Percentiles rank a stretch among this genome's conserved stretches.
Conservation (phyloP, 2,797 vertebrate genomes). For the Microcaecilia unicolor region DNA sequence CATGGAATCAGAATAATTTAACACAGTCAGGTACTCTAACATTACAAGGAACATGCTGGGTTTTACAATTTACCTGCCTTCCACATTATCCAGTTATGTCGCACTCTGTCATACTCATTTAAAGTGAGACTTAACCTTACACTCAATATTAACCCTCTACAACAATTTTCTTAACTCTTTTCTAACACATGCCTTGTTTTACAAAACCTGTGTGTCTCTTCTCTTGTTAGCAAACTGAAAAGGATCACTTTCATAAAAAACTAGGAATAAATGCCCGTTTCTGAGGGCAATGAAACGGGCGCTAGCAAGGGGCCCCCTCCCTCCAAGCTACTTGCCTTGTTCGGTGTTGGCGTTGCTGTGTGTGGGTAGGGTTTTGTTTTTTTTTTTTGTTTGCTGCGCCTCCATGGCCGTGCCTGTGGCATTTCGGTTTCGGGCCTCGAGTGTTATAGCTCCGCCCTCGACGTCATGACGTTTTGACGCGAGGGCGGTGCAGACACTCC, state of each 20-base stretch:
- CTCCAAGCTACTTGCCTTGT: no score
- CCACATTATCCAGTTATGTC: constrained; percentile 25
- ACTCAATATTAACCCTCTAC: constrained; percentile 2
- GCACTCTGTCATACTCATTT: constrained; percentile 28
- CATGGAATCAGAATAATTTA: constrained; percentile 28
- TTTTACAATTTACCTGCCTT: constrained; percentile 20
- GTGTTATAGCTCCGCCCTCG: no score
- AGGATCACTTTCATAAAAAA: background rate
- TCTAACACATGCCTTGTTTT: constrained; percentile 21
- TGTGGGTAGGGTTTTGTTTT: no score
- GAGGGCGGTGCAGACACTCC: no score
- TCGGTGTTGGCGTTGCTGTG: no score
- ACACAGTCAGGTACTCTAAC: constrained; percentile 31
- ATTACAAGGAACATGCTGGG: constrained; percentile 26
- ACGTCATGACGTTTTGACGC: no score
- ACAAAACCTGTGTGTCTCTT: constrained; percentile 24
- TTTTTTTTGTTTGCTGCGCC: no score
- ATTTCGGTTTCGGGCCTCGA: no score
- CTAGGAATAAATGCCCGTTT: no score
- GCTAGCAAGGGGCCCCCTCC: no score
- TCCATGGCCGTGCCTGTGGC: no score
- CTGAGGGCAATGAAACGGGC: no score
- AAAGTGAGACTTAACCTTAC: constrained; percentile 10
- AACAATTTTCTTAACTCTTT: constrained; percentile 17
- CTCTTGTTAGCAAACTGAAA: constrained; percentile 25